Evolutionary conservation across 2,888 invertebrate genomes (phyloP), one percentile per base, ranked within the genome.

Genomic region (Scaeva pyrastri): DNA sequence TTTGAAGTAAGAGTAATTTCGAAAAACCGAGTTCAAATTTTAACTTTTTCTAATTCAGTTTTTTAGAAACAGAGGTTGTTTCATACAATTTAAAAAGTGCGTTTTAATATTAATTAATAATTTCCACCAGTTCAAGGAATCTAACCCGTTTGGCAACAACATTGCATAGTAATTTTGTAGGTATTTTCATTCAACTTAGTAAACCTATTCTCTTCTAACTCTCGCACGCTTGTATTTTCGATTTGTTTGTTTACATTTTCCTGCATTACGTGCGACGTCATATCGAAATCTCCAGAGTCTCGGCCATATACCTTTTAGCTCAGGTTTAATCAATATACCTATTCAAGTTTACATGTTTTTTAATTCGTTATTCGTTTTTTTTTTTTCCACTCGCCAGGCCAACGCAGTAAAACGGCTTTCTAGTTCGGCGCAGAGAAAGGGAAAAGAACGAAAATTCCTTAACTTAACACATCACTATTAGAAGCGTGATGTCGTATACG

Each of bases 171-270:
- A 36, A 41, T 72, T 81, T 66, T 48, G 76, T n/a, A n/a, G n/a
- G n/a, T 76, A 48, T 72, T 36, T 64, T 50, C 23, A 50, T 52
- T 52, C 19, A 68, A 39, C 39, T 58, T 43, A 11, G 23, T 43
- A 41, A 19, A 11, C 16, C 52, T 48, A 26, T 45, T 79, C 60
- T 74, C 48, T 31, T 79, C 70, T 70, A 41, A 62, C 83, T 56
- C 43, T 64, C 71, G 55, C 41, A 31, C 45, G n/a, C 14, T n/a
- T 55, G 14, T 50, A 31, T 68, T 60, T 68, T 76, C 41, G 41
- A 73, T 52, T 82, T 78, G 70, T 82, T 86, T 86, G 86, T 86
- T 86, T 86, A 86, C 77, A 66, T 77, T 86, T 86, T 82, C 64
- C 74, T 56, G 77, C 43, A 43, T 64, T 43, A 52, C 60, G 66